Conservation (phyloP, 1,140 invertebrate species). For the Macrobrachium rosenbergii region DNA sequence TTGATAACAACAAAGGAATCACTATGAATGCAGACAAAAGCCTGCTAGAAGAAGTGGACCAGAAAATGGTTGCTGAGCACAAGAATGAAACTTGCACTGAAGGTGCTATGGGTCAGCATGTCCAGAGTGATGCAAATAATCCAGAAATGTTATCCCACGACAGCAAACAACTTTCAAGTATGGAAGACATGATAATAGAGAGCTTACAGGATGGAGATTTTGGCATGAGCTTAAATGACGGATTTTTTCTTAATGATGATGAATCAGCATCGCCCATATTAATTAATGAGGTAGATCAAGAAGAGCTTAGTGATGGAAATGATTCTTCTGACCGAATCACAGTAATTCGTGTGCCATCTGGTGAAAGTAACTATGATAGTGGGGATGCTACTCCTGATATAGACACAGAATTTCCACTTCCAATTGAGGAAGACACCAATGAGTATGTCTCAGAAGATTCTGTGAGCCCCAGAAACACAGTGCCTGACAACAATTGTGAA, state of each 20-base stretch:
- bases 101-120: too few relatives aligned
- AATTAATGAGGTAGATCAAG: not conserved
- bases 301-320: slow-evolving; percentile 5
- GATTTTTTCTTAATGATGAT: not conserved
- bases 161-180: too few relatives aligned
- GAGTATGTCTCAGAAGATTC: not conserved
- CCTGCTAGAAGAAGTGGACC: too few relatives aligned
- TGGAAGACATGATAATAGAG: too few relatives aligned
- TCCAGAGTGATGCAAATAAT: too few relatives aligned
- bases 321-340: slow-evolving; percentile 1
- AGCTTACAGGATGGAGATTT: too few relatives aligned
- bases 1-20: too few relatives aligned
- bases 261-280: not conserved
- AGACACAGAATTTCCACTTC: not conserved
- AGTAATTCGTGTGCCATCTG: not conserved
- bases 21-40: too few relatives aligned
- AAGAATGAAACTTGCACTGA: too few relatives aligned
- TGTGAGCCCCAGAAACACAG: not conserved
- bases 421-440: not conserved
- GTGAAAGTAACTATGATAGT: not conserved
- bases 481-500: not conserved
- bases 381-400: not conserved
- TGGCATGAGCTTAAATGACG: too few relatives aligned
- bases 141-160: too few relatives aligned
- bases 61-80: too few relatives aligned